These are phyloP conservation scores for Smittia sp. DNA, from an alignment of 2,888 invertebrate genomes.

Conservation along the genomic window DNA sequence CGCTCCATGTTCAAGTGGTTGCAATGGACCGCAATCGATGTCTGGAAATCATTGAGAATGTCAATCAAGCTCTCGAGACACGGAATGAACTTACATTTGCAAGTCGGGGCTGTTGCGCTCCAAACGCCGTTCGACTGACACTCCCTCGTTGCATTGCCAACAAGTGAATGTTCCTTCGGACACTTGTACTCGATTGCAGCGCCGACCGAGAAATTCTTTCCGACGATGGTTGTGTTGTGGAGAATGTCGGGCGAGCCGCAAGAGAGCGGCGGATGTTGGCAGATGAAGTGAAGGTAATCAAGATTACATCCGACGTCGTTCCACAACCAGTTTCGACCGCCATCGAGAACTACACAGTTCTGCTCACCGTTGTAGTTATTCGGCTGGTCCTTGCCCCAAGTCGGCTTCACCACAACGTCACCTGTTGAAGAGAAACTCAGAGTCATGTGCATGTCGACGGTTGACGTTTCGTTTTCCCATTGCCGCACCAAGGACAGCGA, in stretches of 20 bases:
- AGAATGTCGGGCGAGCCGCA: constrained; percentile 87
- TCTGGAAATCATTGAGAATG: constrained; percentile 56
- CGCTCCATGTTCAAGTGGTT: constrained; percentile 69
- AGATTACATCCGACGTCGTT: constrained; percentile 93
- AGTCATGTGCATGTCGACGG: not conserved
- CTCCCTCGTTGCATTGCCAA: constrained; percentile 66
- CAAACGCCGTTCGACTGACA: constrained; percentile 78
- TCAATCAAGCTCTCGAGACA: constrained; percentile 1
- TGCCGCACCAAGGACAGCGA: not conserved
- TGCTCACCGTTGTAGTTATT: constrained; percentile 95
- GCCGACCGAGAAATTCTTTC: constrained; percentile 67
- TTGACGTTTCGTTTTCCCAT: not conserved
- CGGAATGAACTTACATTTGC: constrained; percentile 69
- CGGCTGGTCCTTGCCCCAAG: constrained; percentile 93
- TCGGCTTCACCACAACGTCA: constrained; percentile 71
- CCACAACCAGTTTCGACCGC: constrained; percentile 87
- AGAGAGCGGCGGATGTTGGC: constrained; percentile 79
- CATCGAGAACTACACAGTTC: constrained; percentile 91
- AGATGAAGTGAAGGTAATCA: constrained; percentile 90
- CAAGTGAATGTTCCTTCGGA: constrained; percentile 76
- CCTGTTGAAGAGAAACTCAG: constrained; percentile 55
- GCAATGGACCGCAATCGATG: constrained; percentile 73
- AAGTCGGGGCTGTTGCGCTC: constrained; percentile 77
- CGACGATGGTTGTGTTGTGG: constrained; percentile 77
- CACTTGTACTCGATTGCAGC: constrained; percentile 71